phyloP scores from a whole-genome alignment of 2,888 invertebrate species.

The Drosophila anomalata region DNA sequence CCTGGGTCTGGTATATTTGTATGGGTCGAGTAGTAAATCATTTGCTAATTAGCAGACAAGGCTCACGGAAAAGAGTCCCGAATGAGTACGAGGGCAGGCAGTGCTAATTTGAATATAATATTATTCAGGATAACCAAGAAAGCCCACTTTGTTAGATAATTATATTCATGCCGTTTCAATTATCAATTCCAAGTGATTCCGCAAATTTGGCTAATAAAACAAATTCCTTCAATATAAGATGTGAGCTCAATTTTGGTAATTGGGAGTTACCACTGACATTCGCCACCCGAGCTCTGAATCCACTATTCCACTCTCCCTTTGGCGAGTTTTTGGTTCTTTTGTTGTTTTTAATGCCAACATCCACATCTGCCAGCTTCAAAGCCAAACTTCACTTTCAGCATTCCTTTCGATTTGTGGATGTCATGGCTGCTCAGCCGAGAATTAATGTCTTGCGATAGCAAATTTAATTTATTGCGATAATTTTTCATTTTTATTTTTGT shows the following conservation, averaged over 20 bases:
- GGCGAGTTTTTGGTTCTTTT: constrained; percentile 62
- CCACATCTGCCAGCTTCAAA: constrained; percentile 9
- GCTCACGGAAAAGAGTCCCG: background rate
- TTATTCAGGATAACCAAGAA: constrained; percentile 33
- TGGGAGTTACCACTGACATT: constrained; percentile 36
- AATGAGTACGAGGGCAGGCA: constrained; percentile 50
- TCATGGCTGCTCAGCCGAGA: constrained; percentile 56
- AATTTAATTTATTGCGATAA: constrained; percentile 82
- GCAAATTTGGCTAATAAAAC: constrained; percentile 15
- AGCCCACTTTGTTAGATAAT: background rate
- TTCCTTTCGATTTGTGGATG: constrained; percentile 47
- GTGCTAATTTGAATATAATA: constrained; percentile 76
- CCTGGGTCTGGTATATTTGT: constrained; percentile 15
- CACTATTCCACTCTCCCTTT: constrained; percentile 12
- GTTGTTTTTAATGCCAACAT: constrained; percentile 47
- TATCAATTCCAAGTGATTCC: background rate
- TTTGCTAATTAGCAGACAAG: constrained; percentile 72
- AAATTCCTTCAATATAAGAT: constrained; percentile 17
- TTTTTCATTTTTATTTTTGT: constrained; percentile 79
- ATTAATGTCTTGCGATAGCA: constrained; percentile 81
- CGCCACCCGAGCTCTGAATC: constrained; percentile 22
- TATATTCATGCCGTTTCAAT: background rate
- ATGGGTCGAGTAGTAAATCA: constrained; percentile 68
- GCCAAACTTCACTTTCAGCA: constrained; percentile 70
- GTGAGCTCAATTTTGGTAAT: constrained; percentile 2